Percentiles rank a stretch among this genome's conserved stretches.
Conservation (phyloP, 2,113 vertebrate genomes). For the Corynorhinus townsendii region DNA sequence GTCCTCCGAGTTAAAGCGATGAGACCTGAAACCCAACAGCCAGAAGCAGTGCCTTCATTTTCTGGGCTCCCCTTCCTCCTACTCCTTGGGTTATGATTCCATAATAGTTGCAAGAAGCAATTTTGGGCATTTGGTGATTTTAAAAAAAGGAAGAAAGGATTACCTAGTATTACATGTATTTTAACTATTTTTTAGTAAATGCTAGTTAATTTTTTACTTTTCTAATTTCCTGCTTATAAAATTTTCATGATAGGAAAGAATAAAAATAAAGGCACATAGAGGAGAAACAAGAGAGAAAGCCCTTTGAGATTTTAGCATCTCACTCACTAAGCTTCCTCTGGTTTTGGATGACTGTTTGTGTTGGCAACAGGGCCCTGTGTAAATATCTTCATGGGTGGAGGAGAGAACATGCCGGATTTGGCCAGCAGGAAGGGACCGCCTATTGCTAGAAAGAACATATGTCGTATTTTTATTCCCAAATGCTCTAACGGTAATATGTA, state of each 20-base stretch:
- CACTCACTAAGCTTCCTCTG: background rate
- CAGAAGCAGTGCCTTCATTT: slow-evolving; percentile 18
- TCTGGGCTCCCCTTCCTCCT: background rate
- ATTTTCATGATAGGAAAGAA: slow-evolving; percentile 27
- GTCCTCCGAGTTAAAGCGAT: slow-evolving; percentile 50
- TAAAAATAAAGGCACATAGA: background rate
- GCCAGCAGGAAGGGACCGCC: background rate
- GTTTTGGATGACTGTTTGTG: background rate
- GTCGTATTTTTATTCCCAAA: background rate
- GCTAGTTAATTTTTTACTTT: background rate
- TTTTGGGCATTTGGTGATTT: slow-evolving; percentile 26
- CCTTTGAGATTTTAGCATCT: background rate
- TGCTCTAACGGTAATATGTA: background rate
- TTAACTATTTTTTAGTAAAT: slow-evolving; percentile 8
- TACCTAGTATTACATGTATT: background rate
- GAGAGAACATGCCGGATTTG: slow-evolving; percentile 3
- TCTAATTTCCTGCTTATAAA: background rate
- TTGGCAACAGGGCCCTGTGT: background rate
- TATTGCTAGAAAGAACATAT: background rate
- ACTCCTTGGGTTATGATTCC: background rate
- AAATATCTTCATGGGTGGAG: background rate
- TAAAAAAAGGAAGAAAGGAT: slow-evolving; percentile 21
- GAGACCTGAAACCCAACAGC: slow-evolving; percentile 43
- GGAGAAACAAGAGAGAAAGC: background rate
- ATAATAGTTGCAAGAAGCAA: slow-evolving; percentile 44